Evolutionary conservation across 2,113 vertebrate species (phyloP).

Genomic region (Sula dactylatra): DNA sequence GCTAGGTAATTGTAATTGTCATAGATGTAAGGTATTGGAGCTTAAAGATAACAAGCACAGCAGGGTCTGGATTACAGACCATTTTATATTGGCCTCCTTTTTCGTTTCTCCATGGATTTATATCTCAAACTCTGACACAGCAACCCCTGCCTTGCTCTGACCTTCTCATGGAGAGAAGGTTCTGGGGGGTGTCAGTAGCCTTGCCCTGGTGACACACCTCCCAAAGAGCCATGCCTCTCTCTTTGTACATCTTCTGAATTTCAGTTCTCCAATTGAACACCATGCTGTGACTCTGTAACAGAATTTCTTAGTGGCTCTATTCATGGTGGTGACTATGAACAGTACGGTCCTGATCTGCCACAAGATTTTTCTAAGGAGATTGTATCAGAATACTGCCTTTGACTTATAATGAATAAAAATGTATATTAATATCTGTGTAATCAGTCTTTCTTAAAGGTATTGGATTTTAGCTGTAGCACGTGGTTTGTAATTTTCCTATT

Average conservation of each 20-base stretch:
- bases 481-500: neutral
- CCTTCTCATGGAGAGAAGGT: neutral
- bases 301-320: neutral
- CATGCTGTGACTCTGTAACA: neutral
- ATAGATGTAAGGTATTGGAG: neutral
- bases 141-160: neutral
- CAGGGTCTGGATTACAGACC: neutral
- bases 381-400: neutral
- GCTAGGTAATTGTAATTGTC: neutral
- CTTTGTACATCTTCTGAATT: neutral
- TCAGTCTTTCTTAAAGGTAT: neutral
- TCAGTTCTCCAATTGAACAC: neutral
- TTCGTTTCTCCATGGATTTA: neutral
- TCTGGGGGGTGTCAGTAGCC: neutral
- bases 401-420: neutral
- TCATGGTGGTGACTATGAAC: neutral
- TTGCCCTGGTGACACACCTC: neutral
- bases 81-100: fast-evolving
- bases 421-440: neutral
- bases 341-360: neutral
- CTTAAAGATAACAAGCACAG: neutral
- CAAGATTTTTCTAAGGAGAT: neutral
- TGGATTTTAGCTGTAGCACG: neutral
- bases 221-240: neutral
- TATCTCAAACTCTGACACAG: neutral